These are phyloP conservation scores for Chymomyza costata DNA, from an alignment of 1,140 invertebrate genomes.

Conservation along the genomic window DNA sequence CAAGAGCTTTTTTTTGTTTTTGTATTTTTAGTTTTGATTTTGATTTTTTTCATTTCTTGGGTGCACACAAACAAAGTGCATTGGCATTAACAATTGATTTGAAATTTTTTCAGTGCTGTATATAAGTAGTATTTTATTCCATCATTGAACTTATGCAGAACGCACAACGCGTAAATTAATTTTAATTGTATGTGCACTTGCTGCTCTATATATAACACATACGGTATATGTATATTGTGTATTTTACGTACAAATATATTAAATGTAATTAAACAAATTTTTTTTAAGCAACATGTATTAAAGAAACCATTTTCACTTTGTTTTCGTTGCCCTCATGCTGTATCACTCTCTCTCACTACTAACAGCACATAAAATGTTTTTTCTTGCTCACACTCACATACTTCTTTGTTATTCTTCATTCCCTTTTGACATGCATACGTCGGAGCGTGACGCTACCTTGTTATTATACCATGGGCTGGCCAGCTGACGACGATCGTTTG, in stretches of 20 bases:
- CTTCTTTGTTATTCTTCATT: no score
- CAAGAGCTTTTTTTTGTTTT: constrained; percentile 2
- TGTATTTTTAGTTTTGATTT: constrained; percentile 16
- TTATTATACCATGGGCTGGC: no score
- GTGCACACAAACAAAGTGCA: no score
- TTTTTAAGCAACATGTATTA: no score
- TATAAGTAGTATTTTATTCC: no score
- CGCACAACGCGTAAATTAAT: constrained; percentile 56
- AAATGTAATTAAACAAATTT: no score
- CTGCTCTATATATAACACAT: constrained; percentile 23
- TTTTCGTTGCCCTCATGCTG: constrained; percentile 9
- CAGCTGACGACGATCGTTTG: no score
- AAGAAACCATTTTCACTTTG: constrained; percentile 38
- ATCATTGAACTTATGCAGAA: constrained; percentile 68
- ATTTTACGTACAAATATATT: no score
- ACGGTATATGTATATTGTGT: constrained; percentile 40
- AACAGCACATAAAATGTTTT: constrained; percentile 23
- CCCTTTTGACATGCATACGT: no score
- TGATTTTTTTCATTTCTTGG: constrained; percentile 13
- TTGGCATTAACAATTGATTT: no score
- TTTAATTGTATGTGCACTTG: constrained; percentile 43
- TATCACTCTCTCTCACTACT: not conserved
- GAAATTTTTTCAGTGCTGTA: constrained; percentile 23
- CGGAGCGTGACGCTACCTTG: no score
- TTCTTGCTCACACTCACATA: no score